Evolutionary conservation across 2,888 invertebrate genomes (phyloP), one percentile per base, ranked within the genome.

Genomic region (Ryuthela nishihirai): DNA sequence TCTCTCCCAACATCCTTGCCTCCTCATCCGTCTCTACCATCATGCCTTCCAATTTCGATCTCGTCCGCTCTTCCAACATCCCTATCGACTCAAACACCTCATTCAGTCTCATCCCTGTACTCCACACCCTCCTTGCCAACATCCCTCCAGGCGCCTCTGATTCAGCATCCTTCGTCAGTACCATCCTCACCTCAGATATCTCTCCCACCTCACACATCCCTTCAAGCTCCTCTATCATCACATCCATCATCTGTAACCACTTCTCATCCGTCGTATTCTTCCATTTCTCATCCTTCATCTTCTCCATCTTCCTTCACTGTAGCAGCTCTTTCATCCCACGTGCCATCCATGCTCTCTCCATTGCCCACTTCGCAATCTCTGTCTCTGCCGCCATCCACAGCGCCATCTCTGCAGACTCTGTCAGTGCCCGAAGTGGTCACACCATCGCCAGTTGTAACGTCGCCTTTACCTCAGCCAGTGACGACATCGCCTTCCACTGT

Each of bases 301-400:
- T 44, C 59, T 12, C 34, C 58, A n/a, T 53, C 59, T 12, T 59
- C 59, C 6, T 59, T 59, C 38, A 59, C 59, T 2, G 53, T 59
- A 10, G 53, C 59, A 5, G 52, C 59, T 7, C 38, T 59, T 12
- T 47, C 59, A 10, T 59, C 59, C 5, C 59, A 59, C 25, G 53
- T 59, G n/a, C 59, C 59, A 2, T 53, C 59, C 43, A 59, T 59
- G 12, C 25, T 59, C 15, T 52, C 59, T 4, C 53, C 59, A 7
- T 29, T 29, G 12, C 29, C 29, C 12, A 7, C 29, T 9, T 12
- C 29, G 29, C 29, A 29, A 12, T 29, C 12, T 9, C 29, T 12
- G 29, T 29, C 12, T 9, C 29, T 12, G 29, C 29, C 7, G 29
- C 29, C 7, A 7, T 29, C 29, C 7, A 29, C 29, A 7, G 12